Conservation (phyloP, 2,113 vertebrate species). For the Barbus barbus region DNA sequence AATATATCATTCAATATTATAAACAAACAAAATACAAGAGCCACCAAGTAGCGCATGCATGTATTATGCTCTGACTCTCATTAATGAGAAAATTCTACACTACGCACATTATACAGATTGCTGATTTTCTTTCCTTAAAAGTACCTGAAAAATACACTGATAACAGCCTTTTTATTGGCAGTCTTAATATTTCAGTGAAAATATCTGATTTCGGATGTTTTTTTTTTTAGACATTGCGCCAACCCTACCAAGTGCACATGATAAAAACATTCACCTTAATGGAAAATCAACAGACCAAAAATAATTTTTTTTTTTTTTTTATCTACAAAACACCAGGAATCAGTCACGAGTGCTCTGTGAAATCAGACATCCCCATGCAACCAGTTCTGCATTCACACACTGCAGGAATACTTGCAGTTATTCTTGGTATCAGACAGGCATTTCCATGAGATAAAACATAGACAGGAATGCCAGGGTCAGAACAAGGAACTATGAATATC, state of each 20-base stretch:
- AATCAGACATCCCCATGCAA: neutral
- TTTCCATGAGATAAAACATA: conserved; percentile 23
- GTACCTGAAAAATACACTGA: neutral
- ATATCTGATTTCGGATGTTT: no score
- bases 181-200: neutral
- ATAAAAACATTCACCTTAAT: neutral
- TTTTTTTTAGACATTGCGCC: neutral
- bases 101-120: no score
- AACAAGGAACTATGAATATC: neutral
- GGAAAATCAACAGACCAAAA: no score
- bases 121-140: neutral
- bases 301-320: no score
- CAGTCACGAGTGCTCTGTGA: neutral
- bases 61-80: no score
- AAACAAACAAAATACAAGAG: neutral
- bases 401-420: neutral
- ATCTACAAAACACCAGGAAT: neutral
- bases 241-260: neutral
- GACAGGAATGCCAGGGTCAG: neutral
- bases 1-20: neutral
- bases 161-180: neutral
- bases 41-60: no score
- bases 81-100: no score
- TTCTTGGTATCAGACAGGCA: conserved; percentile 13
- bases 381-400: conserved; percentile 1